Evolutionary conservation across 2,797 vertebrate species (phyloP), one percentile per base, ranked within the genome.

Genomic region (Aldrovandia affinis): DNA sequence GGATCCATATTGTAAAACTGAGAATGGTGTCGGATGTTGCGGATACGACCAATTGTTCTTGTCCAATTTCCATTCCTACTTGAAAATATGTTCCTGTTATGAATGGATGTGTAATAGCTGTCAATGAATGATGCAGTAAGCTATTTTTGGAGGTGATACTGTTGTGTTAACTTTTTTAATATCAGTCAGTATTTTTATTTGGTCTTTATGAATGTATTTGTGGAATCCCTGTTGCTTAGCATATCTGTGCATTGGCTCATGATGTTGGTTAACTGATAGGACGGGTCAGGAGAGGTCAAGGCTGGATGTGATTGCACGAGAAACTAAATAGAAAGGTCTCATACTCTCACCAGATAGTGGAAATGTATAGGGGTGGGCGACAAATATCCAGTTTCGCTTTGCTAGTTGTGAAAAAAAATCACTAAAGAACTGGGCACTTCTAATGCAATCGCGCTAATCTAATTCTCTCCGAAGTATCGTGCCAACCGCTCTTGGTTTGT

Each of bases 211-310:
- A 65, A 65, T 65, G 61, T 28, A n/a, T 63, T 63, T 63, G n/a
- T 63, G n/a, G 25, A 65, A 65, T 30, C 65, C 14, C 14, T 65
- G 28, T 30, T 30, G 8, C 10, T 65, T 12, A 8, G 28, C 61
- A 65, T 65, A 65, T 65, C 59, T 3, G 65, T 39, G 33, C 65
- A 39, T 70, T 39, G 33, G 82, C 86, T 89, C 86, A 89, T 83
- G 78, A 85, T 88, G 89, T 90, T 91, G 91, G 91, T 87, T 90
- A 91, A 88, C 90, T 93, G 93, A 93, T 92, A 93, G 94, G 93
- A 91, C 73, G 85, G 93, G 93, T 91, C 92, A 94, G 30, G 0
- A 65, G 91, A 92, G 94, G 94, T 93, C 91, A 90, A 88, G 63
- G 15, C 89, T 85, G 92, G 92, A 92, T 92, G 90, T 89, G 92